Evolutionary conservation across 1,140 invertebrate species (phyloP).

Genomic region (honey bee (Apis mellifera)): Amel_HAv3.1 CM009944.2:4529001-4529500

Average conservation of each 20-base stretch:
- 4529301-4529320: background rate
- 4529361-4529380: background rate
- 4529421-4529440: constrained; percentile 39
- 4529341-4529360: background rate
- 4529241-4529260: background rate
- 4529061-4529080: background rate
- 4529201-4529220: background rate
- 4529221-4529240: background rate
- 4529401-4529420: constrained; percentile 1
- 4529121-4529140: too few relatives aligned
- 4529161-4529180: background rate
- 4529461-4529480: background rate
- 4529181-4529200: background rate
- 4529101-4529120: background rate
- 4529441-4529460: background rate
- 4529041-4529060: constrained; percentile 24
- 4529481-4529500: background rate
- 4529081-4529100: constrained; percentile 6
- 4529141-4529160: too few relatives aligned
- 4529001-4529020: constrained; percentile 17
- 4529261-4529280: background rate
- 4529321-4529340: background rate
- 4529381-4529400: background rate
- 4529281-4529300: too few relatives aligned
- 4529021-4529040: constrained; percentile 21